Evolutionary conservation across 2,113 vertebrate genomes (phyloP), one percentile per base, ranked within the genome.

Genomic region (Pollachius pollachius): DNA sequence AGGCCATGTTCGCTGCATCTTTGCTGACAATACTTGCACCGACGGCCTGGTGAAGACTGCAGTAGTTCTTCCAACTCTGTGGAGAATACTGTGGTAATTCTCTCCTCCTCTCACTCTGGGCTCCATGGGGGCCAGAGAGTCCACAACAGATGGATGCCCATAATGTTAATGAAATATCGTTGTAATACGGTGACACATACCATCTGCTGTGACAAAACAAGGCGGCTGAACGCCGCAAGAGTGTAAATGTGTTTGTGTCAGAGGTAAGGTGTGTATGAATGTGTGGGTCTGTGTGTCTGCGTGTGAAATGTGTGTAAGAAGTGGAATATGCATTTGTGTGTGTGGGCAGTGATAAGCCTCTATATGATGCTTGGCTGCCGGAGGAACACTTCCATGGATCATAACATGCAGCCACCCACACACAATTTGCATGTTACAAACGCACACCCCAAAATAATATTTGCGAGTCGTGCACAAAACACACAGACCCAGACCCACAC

Each of bases 121-220:
- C 82, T 83, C 78, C 72, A 62, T 62, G 52, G 76, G 73, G 67
- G 59, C 81, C 72, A 48, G 41, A 48, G 41, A 48, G 41, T 48
- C 67, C 73, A 79, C 70, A 79, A 65, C 89, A 89, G 88, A 90
- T 87, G 86, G 88, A 85, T 69, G 83, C 81, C 79, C 80, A 84
- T 84, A 83, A 87, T 85, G 86, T 89, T 85, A 87, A 89, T 85
- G 84, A 90, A 89, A 88, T 86, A 85, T 81, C 78, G 79, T 73
- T 12, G 63, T 75, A 87, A 86, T 85, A 87, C 83, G 81, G 81
- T 86, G 86, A 86, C 80, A 86, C 83, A 77, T 81, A 75, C 88
- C 88, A 89, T 90, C 89, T 89, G 89, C 76, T 80, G 79, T 74
- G 85, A 75, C 72, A 78, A 73, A 86, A 15, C 82, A 83, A 86